These are phyloP conservation scores for Polypedilum vanderplanki DNA, from an alignment of 1,140 invertebrate species.

Conservation along the genomic window DNA sequence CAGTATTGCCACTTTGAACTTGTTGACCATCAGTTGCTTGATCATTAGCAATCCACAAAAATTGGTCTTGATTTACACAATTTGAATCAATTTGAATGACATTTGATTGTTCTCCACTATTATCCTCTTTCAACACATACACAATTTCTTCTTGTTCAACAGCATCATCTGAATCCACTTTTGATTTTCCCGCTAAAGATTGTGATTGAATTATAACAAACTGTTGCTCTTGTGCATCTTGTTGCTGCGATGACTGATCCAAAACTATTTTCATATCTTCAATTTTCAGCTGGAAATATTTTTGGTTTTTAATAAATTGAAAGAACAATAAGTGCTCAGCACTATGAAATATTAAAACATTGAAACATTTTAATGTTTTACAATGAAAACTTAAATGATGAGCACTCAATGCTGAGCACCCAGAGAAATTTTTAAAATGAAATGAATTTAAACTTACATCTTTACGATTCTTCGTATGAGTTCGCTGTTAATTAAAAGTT, in stretches of 20 bases:
- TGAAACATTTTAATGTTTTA: too few relatives aligned
- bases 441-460: constrained; percentile 46
- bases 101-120: not conserved
- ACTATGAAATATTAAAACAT: too few relatives aligned
- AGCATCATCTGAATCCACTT: constrained; percentile 22
- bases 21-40: constrained; percentile 28
- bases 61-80: constrained; percentile 29
- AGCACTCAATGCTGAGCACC: too few relatives aligned
- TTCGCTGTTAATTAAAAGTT: constrained; percentile 48
- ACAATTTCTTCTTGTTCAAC: constrained; percentile 19
- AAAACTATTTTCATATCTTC: constrained; percentile 23
- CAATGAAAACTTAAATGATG: too few relatives aligned
- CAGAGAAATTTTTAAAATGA: too few relatives aligned
- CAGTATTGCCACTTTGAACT: constrained; percentile 11
- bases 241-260: not conserved
- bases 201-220: constrained; percentile 25
- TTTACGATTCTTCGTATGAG: constrained; percentile 63
- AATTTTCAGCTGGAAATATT: not conserved
- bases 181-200: not conserved
- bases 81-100: not conserved
- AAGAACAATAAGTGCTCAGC: too few relatives aligned
- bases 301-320: too few relatives aligned
- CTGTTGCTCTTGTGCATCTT: not conserved
- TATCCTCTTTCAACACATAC: not conserved
- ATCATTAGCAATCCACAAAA: constrained; percentile 33